phyloP scores from a whole-genome alignment of 2,113 vertebrate species.

The Pluvianellus socialis region DNA sequence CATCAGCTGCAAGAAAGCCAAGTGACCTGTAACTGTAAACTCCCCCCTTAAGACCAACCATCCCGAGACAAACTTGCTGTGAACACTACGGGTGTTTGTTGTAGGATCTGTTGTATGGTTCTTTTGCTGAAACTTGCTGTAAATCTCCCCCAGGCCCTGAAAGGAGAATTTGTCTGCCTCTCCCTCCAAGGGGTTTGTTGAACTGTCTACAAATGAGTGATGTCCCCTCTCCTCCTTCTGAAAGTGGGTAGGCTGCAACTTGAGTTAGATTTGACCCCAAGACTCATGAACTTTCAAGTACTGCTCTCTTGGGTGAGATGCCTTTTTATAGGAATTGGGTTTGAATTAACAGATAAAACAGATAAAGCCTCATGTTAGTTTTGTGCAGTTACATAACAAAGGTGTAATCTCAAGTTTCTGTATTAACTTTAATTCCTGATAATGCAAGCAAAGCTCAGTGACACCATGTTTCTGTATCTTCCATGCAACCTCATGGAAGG shows the following conservation, averaged over 20 bases:
- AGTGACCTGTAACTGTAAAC: background rate
- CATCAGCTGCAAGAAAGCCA: background rate
- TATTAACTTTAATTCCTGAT: background rate
- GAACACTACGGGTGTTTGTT: background rate
- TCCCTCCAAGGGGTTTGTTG: background rate
- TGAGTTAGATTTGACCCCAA: background rate
- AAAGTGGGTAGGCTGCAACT: background rate
- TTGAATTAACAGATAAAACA: background rate
- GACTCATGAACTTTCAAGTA: background rate
- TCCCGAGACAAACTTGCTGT: background rate
- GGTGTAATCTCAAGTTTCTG: background rate
- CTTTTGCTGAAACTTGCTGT: background rate
- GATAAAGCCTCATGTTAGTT: background rate
- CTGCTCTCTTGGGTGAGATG: background rate
- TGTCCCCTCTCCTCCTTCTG: background rate
- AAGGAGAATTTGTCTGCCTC: background rate
- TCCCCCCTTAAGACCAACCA: background rate
- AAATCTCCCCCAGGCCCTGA: background rate
- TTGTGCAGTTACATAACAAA: background rate
- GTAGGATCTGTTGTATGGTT: background rate
- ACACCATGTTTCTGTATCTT: background rate
- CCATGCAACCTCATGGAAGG: background rate
- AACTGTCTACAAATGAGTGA: background rate
- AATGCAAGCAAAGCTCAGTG: background rate
- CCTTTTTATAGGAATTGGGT: background rate